Percentiles rank a stretch among this genome's conserved stretches.
Evolutionary conservation across 2,797 vertebrate genomes (phyloP).

Genomic region (Limnodromus scolopaceus): DNA sequence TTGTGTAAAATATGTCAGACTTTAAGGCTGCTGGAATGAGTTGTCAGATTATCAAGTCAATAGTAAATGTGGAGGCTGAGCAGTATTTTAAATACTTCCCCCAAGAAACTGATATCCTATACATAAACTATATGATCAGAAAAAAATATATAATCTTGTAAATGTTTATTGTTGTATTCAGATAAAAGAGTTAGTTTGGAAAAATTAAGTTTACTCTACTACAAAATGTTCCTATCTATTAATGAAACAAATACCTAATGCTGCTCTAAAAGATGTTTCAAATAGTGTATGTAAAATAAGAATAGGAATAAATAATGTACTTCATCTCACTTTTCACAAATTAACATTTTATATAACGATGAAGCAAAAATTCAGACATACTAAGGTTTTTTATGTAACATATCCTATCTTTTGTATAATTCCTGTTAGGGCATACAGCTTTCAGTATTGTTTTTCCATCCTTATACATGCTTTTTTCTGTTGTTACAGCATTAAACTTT

Average conservation of each 20-base stretch:
- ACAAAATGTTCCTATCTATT: conserved; percentile 71
- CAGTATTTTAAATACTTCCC: conserved; percentile 77
- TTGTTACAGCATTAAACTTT: conserved; percentile 84
- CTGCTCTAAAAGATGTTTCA: conserved; percentile 78
- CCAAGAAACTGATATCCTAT: conserved; percentile 59
- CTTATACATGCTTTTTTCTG: conserved; percentile 80
- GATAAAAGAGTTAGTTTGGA: conserved; percentile 71
- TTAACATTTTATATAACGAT: conserved; percentile 79
- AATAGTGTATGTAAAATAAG: conserved; percentile 79
- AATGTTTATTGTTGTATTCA: conserved; percentile 75
- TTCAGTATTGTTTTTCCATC: conserved; percentile 75
- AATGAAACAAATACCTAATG: conserved; percentile 72
- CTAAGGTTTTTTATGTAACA: conserved; percentile 78
- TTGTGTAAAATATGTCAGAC: conserved; percentile 84
- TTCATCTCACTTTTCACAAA: conserved; percentile 82
- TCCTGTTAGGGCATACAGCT: conserved; percentile 78
- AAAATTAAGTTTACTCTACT: conserved; percentile 68
- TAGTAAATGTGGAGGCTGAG: conserved; percentile 72
- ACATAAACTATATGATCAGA: conserved; percentile 70
- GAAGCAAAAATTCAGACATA: conserved; percentile 78
- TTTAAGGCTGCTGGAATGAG: conserved; percentile 86
- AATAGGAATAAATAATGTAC: conserved; percentile 75
- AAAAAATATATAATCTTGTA: conserved; percentile 69
- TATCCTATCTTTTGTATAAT: conserved; percentile 83
- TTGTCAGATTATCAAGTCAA: conserved; percentile 80